Evolutionary conservation across 2,888 invertebrate genomes (phyloP).

Genomic region (Drosophila neonasuta): DNA sequence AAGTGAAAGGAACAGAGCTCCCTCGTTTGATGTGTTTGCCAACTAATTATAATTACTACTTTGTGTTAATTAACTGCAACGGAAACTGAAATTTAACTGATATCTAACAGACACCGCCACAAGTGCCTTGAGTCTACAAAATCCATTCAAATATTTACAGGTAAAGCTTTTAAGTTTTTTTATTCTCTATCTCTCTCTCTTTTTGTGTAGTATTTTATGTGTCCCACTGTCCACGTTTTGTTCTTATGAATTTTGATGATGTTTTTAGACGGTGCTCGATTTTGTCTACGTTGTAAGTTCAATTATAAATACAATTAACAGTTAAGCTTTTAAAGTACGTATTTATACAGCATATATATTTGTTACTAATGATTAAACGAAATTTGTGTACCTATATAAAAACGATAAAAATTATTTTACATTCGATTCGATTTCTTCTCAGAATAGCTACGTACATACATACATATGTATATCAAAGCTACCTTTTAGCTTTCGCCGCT

Average conservation of each 20-base stretch:
- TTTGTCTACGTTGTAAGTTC: conserved; percentile 68
- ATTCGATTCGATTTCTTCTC: not conserved
- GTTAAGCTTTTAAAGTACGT: conserved; percentile 67
- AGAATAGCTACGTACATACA: not conserved
- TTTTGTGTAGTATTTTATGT: conserved; percentile 43
- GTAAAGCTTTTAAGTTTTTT: conserved; percentile 34
- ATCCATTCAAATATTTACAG: conserved; percentile 40
- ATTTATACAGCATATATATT: conserved; percentile 74
- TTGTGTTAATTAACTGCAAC: conserved; percentile 58
- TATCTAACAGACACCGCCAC: conserved; percentile 58
- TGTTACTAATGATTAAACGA: conserved; percentile 71
- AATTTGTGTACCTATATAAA: conserved; percentile 53
- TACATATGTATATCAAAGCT: conserved; percentile 27
- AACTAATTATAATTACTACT: conserved; percentile 68
- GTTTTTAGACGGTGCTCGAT: conserved; percentile 73
- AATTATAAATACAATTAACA: conserved; percentile 59
- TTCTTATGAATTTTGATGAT: conserved; percentile 50
- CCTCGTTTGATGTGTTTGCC: conserved; percentile 56
- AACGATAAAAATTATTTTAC: conserved; percentile 21
- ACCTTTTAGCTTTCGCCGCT: conserved; percentile 31
- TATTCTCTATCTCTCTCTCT: conserved; percentile 20
- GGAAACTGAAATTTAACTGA: conserved; percentile 54
- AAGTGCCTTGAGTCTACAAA: conserved; percentile 46
- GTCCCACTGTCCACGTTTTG: conserved; percentile 24
- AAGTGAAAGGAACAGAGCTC: conserved; percentile 15